A percentile compares a stretch with the other conserved stretches of the same genome.
phyloP scores from a whole-genome alignment of 2,888 invertebrate genomes.

The Athalia circularis region DNA sequence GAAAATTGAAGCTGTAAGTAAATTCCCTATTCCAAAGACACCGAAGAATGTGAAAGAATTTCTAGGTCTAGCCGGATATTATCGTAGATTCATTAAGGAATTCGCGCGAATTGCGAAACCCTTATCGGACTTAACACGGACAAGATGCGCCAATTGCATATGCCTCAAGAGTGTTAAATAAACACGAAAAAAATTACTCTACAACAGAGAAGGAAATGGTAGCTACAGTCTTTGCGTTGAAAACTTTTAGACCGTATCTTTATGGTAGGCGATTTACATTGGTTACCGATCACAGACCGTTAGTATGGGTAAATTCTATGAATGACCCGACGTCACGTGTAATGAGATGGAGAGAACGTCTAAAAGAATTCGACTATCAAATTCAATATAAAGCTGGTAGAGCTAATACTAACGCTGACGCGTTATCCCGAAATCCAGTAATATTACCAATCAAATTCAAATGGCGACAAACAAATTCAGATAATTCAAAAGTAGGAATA shows the following conservation, averaged over 20 bases:
- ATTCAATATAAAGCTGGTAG: slow-evolving; percentile 39
- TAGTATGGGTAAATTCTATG: slow-evolving; percentile 52
- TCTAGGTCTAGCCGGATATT: slow-evolving; percentile 2
- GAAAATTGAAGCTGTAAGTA: background rate
- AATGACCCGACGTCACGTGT: slow-evolving; percentile 40
- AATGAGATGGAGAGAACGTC: slow-evolving; percentile 41
- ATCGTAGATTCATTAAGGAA: background rate
- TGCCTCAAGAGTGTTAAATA: slow-evolving; percentile 54
- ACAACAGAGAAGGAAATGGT: slow-evolving; percentile 59
- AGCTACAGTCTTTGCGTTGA: slow-evolving; percentile 54
- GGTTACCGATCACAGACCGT: slow-evolving; percentile 57
- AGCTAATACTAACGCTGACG: slow-evolving; percentile 40
- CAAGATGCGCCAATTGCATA: slow-evolving; percentile 57
- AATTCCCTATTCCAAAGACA: background rate
- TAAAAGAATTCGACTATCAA: slow-evolving; percentile 23
- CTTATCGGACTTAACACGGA: slow-evolving; percentile 11
- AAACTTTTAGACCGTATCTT: slow-evolving; percentile 57
- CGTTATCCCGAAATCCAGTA: slow-evolving; percentile 42
- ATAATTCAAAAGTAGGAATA: background rate
- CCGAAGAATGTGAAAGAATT: slow-evolving; percentile 14
- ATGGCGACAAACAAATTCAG: background rate
- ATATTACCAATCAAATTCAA: slow-evolving; percentile 2
- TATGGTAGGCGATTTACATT: slow-evolving; percentile 56
- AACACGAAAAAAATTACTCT: slow-evolving; percentile 52
- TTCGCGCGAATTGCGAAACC: slow-evolving; percentile 14